Evolutionary conservation across 2,888 invertebrate genomes (phyloP), one percentile per base, ranked within the genome.

Genomic region (Aporophyla lueneburgensis): DNA sequence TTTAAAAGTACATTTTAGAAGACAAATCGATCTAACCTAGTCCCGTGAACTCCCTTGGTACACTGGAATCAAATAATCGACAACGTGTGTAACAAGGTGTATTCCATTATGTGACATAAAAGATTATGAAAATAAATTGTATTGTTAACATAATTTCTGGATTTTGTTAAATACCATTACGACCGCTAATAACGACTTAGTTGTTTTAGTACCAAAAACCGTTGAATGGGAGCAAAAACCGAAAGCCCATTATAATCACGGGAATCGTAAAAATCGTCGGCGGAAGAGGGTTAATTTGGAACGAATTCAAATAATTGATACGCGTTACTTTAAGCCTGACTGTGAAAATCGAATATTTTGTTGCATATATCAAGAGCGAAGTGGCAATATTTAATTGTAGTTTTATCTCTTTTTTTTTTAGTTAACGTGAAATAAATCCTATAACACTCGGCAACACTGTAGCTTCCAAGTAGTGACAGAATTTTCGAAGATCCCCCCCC

Each of bases 221-320:
- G 33, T 6, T 24, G 43, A 46, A 51, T n/a, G 43, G 14, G 43
- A n/a, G 10, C 51, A 59, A 71, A 58, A 71, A 33, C 46, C 71
- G 19, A 78, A 78, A 53, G 27, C 51, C 62, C 19, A 19, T 78
- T 58, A 78, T 71, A 65, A 71, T n/a, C 33, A 6, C 19, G 21
- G 46, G 10, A 27, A 53, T 78, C 78, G n/a, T 78, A 78, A 78
- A 78, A 59, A 19, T 65, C 40, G 58, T 65, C 59, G 71, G 71
- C 65, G 78, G 63, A 71, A 65, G 58, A 53, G 53, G 65, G 65
- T 59, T 78, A 59, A 59, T 53, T 59, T 43, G 71, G 71, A 78
- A 78, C 71, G 54, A 78, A 78, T 78, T 78, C 16, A 65, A 58
- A 78, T 63, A 78, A 78, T 63, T 65, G n/a, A 71, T 59, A 65